Percentiles rank a stretch among this genome's conserved stretches.
Evolutionary conservation across 2,113 vertebrate species (phyloP).

Genomic region (Lanius ludovicianus): DNA sequence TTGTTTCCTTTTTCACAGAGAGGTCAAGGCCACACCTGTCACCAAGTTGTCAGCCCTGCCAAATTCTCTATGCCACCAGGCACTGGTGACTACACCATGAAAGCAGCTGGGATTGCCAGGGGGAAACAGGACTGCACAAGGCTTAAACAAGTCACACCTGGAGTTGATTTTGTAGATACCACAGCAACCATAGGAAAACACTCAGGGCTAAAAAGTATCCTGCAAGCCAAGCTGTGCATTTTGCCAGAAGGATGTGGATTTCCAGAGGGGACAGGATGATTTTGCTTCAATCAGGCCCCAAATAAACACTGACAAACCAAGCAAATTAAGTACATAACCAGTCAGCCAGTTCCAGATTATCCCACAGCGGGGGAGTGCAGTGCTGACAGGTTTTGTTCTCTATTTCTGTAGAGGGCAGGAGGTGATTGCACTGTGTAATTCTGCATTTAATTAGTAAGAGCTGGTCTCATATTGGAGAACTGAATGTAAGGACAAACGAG

Average conservation of each 20-base stretch:
- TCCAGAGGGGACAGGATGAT: neutral
- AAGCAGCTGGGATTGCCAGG: neutral
- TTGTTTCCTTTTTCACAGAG: rapidly evolving
- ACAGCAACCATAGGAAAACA: neutral
- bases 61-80: neutral
- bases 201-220: neutral
- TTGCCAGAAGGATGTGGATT: neutral
- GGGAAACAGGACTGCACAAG: neutral
- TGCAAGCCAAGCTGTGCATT: neutral
- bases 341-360: neutral
- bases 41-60: neutral
- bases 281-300: neutral
- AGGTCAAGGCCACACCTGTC: neutral
- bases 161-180: neutral
- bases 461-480: neutral
- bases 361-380: neutral
- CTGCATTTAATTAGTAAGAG: neutral
- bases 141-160: neutral
- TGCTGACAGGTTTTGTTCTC: neutral
- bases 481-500: neutral
- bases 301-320: neutral
- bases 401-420: neutral
- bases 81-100: neutral
- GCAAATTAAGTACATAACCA: neutral
- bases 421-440: neutral